A percentile compares a stretch with the other conserved stretches of the same genome.
Evolutionary conservation across 2,888 invertebrate genomes (phyloP).

Genomic region (Coenonympha glycerion): DNA sequence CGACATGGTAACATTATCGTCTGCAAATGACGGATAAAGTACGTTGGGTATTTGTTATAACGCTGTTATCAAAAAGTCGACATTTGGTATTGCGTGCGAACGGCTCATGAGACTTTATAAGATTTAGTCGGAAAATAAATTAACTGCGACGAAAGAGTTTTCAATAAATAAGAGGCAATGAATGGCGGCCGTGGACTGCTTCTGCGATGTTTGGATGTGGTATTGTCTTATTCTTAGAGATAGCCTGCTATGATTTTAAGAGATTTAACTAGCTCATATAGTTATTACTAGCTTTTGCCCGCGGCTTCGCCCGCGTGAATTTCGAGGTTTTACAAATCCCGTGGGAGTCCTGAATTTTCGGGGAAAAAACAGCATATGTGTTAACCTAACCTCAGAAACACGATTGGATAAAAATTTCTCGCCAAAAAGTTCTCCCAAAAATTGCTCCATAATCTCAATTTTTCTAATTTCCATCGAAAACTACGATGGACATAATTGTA

Average conservation of each 20-base stretch:
- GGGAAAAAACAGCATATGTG: too few species aligned
- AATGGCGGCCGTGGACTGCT: constrained; percentile 16
- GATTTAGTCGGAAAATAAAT: constrained; percentile 73
- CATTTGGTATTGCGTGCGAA: constrained; percentile 69
- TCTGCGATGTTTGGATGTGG: constrained; percentile 18
- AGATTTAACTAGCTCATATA: too few species aligned
- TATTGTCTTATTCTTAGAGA: not conserved
- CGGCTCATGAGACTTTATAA: constrained; percentile 62
- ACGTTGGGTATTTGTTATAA: constrained; percentile 53
- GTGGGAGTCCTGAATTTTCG: too few species aligned
- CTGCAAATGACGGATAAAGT: constrained; percentile 36
- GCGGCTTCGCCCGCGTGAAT: too few species aligned
- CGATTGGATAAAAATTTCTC: too few species aligned
- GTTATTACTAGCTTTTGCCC: too few species aligned
- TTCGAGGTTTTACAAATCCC: too few species aligned
- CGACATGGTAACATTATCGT: constrained; percentile 29
- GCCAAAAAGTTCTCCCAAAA: too few species aligned
- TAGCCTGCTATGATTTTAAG: not conserved
- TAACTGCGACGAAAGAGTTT: constrained; percentile 70
- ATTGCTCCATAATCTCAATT: too few species aligned
- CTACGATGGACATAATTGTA: too few species aligned
- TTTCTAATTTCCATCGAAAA: too few species aligned
- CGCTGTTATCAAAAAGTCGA: constrained; percentile 67
- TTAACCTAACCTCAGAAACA: too few species aligned
- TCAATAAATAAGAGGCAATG: constrained; percentile 55